phyloP scores from a whole-genome alignment of 2,888 invertebrate species.

The Eupeodes luniger region DNA sequence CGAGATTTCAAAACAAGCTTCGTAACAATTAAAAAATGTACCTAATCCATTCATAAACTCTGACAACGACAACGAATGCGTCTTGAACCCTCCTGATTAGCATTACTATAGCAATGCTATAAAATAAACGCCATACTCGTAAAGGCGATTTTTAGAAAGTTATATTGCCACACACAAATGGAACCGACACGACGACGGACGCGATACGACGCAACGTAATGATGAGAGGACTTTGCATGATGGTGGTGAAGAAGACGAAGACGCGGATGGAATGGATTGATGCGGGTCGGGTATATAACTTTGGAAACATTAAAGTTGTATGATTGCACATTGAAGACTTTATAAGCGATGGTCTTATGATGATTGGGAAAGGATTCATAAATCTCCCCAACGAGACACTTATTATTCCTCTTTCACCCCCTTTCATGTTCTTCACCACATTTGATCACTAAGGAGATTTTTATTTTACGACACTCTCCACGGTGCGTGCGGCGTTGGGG shows the following conservation, averaged over 20 bases:
- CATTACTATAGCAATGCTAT: constrained; percentile 36
- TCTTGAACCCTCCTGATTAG: constrained; percentile 73
- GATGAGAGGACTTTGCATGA: constrained; percentile 42
- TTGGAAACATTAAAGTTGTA: constrained; percentile 57
- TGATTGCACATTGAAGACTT: constrained; percentile 67
- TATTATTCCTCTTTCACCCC: constrained; percentile 44
- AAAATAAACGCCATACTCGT: constrained; percentile 63
- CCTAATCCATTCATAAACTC: constrained; percentile 70
- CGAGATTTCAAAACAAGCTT: constrained; percentile 22
- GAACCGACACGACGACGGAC: constrained; percentile 8
- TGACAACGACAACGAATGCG: constrained; percentile 56
- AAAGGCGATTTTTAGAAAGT: constrained; percentile 72
- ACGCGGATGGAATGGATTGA: neutral
- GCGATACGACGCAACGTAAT: constrained; percentile 31
- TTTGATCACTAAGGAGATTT: constrained; percentile 17
- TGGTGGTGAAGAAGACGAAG: too few species aligned
- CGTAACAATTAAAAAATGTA: constrained; percentile 68
- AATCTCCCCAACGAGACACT: constrained; percentile 75
- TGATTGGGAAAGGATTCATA: constrained; percentile 76
- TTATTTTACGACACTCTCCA: constrained; percentile 57
- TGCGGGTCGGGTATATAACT: constrained; percentile 27
- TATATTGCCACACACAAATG: constrained; percentile 72
- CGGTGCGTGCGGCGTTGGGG: neutral
- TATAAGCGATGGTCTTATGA: constrained; percentile 63
- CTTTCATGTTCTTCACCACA: neutral